phyloP scores from a whole-genome alignment of 2,888 invertebrate species.

The Drosophila paucipuncta region DNA sequence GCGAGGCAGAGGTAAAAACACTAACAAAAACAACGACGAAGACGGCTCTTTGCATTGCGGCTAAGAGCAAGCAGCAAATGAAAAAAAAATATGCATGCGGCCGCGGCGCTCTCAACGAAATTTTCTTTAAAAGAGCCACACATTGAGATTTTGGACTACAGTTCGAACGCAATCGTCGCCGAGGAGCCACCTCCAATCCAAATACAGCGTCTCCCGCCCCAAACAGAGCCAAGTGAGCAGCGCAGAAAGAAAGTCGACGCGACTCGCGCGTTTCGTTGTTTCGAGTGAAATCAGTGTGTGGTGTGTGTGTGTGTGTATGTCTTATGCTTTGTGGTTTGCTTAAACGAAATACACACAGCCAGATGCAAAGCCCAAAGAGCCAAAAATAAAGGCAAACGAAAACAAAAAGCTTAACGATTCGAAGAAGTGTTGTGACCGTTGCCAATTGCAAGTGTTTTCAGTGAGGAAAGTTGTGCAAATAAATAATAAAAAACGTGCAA shows the following conservation, averaged over 20 bases:
- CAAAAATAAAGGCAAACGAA: conserved; percentile 26
- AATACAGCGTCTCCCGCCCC: conserved; percentile 5
- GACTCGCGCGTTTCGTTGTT: conserved; percentile 49
- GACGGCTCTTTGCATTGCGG: conserved; percentile 43
- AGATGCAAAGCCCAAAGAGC: conserved; percentile 19
- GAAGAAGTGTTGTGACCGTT: conserved; percentile 30
- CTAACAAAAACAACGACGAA: conserved; percentile 5
- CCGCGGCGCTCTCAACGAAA: conserved; percentile 42
- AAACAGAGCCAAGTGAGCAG: conserved; percentile 28
- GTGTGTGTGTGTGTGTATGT: not conserved
- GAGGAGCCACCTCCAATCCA: conserved; percentile 61
- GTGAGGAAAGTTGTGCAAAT: conserved; percentile 66
- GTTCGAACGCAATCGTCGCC: conserved; percentile 76
- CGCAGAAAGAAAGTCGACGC: conserved; percentile 68
- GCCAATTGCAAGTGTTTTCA: conserved; percentile 61
- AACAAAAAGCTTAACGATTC: conserved; percentile 62
- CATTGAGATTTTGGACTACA: conserved; percentile 65
- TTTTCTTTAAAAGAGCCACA: conserved; percentile 82
- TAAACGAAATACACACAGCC: conserved; percentile 28
- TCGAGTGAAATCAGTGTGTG: conserved; percentile 67
- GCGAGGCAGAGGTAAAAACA: not conserved
- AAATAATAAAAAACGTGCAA: conserved; percentile 16
- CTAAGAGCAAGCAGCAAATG: conserved; percentile 56
- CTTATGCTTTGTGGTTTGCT: conserved; percentile 15
- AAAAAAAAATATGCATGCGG: conserved; percentile 32